Evolutionary conservation across 2,888 invertebrate genomes (phyloP).

Genomic region (Coenonympha arcania): DNA sequence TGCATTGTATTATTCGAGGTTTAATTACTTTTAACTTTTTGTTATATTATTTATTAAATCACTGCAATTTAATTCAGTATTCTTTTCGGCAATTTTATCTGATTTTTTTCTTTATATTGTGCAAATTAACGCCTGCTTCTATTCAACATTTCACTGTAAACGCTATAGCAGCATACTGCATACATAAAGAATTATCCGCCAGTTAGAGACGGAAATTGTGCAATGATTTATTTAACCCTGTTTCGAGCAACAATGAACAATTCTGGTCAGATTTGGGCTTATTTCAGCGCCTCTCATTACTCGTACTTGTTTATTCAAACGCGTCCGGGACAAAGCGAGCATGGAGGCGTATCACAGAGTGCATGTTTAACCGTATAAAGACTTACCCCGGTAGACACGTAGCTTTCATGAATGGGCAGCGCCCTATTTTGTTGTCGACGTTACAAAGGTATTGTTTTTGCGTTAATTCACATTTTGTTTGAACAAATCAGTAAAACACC

Average conservation of each 20-base stretch:
- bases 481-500: slow-evolving; percentile 5
- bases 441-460: slow-evolving; percentile 22
- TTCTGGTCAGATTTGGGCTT: slow-evolving; percentile 5
- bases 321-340: slow-evolving; percentile 16
- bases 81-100: too few species aligned
- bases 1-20: too few species aligned
- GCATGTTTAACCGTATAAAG: background rate
- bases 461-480: slow-evolving; percentile 19
- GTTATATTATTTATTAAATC: too few species aligned
- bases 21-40: too few species aligned
- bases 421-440: background rate
- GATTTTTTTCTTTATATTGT: too few species aligned
- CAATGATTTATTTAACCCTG: background rate
- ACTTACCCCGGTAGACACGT: slow-evolving; percentile 3
- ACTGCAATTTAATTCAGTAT: too few species aligned
- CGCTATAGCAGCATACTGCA: background rate
- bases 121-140: too few species aligned
- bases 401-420: slow-evolving; percentile 1
- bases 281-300: slow-evolving; percentile 18
- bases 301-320: slow-evolving; percentile 26
- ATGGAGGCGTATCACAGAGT: slow-evolving; percentile 14
- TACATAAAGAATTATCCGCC: background rate
- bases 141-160: background rate
- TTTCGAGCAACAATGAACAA: background rate
- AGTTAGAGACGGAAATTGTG: background rate